Evolutionary conservation across 2,888 invertebrate genomes (phyloP).

Genomic region (Tiliacea aurago): DNA sequence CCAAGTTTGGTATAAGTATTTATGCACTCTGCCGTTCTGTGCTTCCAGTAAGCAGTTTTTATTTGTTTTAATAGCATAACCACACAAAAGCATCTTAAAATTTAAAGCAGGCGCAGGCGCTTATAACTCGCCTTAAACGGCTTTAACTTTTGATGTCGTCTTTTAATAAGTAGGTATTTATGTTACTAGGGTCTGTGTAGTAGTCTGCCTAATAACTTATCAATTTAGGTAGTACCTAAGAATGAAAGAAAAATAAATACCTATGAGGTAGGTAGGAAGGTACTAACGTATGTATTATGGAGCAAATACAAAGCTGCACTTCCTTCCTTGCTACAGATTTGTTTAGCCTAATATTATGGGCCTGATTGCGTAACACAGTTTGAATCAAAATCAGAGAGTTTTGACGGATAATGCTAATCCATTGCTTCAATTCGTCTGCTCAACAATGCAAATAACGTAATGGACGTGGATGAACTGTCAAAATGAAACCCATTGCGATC

Average conservation of each 20-base stretch:
- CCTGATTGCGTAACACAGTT: too few species aligned
- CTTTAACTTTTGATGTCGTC: neutral
- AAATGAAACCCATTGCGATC: too few species aligned
- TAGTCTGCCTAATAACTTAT: neutral
- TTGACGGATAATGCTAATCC: too few species aligned
- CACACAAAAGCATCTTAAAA: neutral
- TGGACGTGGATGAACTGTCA: too few species aligned
- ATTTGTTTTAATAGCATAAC: neutral
- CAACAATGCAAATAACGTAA: too few species aligned
- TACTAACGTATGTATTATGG: too few species aligned
- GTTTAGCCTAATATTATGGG: neutral
- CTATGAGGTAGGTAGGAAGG: neutral
- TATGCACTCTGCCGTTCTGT: too few species aligned
- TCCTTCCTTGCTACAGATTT: neutral
- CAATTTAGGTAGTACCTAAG: neutral
- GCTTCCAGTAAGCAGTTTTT: neutral
- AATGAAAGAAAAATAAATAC: neutral
- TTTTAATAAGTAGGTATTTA: neutral
- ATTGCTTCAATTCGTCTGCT: too few species aligned
- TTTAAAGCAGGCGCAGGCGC: neutral
- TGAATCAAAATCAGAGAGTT: too few species aligned
- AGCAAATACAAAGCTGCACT: neutral
- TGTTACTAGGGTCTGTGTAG: neutral
- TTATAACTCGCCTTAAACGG: neutral
- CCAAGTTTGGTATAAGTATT: neutral